Evolutionary conservation across 2,888 invertebrate species (phyloP).

Genomic region (Imbricaverruca yamaguchii): DNA sequence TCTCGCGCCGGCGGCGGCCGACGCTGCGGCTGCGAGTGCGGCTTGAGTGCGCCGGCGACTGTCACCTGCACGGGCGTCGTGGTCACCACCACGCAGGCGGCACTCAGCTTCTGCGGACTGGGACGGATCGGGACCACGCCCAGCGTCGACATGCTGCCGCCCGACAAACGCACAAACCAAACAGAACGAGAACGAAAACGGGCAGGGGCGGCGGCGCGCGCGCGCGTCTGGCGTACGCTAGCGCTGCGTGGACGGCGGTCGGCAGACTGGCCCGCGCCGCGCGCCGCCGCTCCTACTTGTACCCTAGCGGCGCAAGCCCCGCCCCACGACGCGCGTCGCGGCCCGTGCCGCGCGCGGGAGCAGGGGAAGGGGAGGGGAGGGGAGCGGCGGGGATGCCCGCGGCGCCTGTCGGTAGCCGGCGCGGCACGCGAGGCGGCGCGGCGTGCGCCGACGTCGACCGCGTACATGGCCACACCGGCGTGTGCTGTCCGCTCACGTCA

Average conservation of each 20-base stretch:
- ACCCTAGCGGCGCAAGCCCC: conserved; percentile 26
- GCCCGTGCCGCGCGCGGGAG: no score
- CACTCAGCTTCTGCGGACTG: conserved; percentile 30
- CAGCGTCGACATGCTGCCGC: not conserved
- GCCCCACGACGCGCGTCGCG: conserved; percentile 21
- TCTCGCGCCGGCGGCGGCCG: not conserved
- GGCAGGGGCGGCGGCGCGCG: not conserved
- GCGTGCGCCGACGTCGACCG: no score
- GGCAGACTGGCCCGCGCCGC: conserved; percentile 29
- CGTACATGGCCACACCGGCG: no score
- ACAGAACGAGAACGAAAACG: not conserved
- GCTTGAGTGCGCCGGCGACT: not conserved
- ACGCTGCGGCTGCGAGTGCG: not conserved
- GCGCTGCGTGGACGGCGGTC: conserved; percentile 23
- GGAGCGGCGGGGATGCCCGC: no score
- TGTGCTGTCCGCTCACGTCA: no score
- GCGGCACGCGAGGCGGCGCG: no score
- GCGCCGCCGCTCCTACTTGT: conserved; percentile 27
- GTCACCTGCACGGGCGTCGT: conserved; percentile 28
- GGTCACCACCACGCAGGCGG: conserved; percentile 28
- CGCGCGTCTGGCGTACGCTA: not conserved
- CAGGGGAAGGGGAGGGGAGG: no score
- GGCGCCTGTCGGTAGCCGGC: no score
- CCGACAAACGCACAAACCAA: not conserved
- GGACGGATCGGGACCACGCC: conserved; percentile 31